These are phyloP conservation scores for Artemia sinica DNA, from an alignment of 2,888 invertebrate species.

Conservation along the genomic window DNA sequence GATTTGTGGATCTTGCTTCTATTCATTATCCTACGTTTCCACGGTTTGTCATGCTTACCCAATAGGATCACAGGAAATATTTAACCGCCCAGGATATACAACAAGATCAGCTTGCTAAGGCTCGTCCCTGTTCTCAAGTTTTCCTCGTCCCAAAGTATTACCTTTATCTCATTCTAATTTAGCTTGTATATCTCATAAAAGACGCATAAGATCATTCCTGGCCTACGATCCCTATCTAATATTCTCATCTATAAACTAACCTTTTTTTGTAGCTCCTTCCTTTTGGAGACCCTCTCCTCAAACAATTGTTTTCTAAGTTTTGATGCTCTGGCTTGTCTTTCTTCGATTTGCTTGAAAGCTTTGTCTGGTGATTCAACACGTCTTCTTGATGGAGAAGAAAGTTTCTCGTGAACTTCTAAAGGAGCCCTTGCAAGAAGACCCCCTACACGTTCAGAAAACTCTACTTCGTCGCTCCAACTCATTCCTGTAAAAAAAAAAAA, in stretches of 20 bases:
- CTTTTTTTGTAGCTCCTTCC: constrained; percentile 65
- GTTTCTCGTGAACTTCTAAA: constrained; percentile 57
- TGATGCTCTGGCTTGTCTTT: constrained; percentile 78
- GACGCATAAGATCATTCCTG: too few species aligned
- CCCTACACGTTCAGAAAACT: not conserved
- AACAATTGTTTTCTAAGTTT: constrained; percentile 62
- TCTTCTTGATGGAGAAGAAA: constrained; percentile 74
- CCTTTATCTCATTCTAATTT: too few species aligned
- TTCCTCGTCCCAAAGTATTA: too few species aligned
- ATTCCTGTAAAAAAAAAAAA: not conserved
- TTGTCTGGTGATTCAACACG: constrained; percentile 55
- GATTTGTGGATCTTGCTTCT: too few species aligned
- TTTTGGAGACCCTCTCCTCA: constrained; percentile 62
- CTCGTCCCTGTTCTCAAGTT: too few species aligned
- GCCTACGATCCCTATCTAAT: too few species aligned
- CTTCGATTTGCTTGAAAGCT: constrained; percentile 59
- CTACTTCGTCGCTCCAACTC: constrained; percentile 5
- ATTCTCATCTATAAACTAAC: constrained; percentile 34
- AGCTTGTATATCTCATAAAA: too few species aligned
- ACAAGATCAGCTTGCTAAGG: too few species aligned
- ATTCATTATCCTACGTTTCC: too few species aligned
- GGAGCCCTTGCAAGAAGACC: not conserved
- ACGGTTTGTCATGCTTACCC: too few species aligned
- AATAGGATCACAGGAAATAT: too few species aligned
- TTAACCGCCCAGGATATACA: too few species aligned